Evolutionary conservation across 1,140 invertebrate species (phyloP), one percentile per base, ranked within the genome.

Genomic region (Zaprionus lachaisei): DNA sequence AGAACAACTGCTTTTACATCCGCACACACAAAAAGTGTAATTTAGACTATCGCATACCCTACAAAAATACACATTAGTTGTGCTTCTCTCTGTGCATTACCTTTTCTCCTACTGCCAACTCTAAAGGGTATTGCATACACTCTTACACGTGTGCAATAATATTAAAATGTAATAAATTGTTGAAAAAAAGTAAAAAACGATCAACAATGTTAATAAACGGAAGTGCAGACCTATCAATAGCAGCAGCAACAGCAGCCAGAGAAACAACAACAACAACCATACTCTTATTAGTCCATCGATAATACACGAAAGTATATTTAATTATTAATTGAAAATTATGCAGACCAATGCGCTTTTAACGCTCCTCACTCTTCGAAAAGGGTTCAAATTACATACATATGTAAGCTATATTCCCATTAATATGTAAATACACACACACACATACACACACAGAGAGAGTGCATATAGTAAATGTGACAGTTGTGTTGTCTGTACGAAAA

Each of bases 251-350:
- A 69, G 20, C 37, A 64, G 20, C 51, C 58, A 28, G 54, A 47
- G 31, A 17, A 31, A 37, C 28, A 41, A 12, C 38, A 22, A 56
- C 72, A 63, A 55, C 20, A 63, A 73, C 56, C 66, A 54, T 79
- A 55, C 77, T 75, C 76, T 76, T 79, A 72, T 79, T 81, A 80
- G 79, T 70, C 76, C 79, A 79, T 65, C 67, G 79, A 79, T 79
- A 81, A 81, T 81, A 79, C 79, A 81, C 37, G 77, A 60, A 47
- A 75, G 67, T 51, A 72, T 76, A 81, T 76, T 79, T 76, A 81
- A 81, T 81, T 76, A 81, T 81, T 81, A 79, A 81, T 81, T 81
- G 78, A 75, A 81, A 75, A 79, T 81, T 76, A 81, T 81, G 77
- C 79, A 81, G 77, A 81, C 66, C 79, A 75, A 63, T 81, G 79